These are phyloP conservation scores for Etheostoma spectabile DNA, from an alignment of 2,113 vertebrate genomes.

Conservation along the genomic window DNA sequence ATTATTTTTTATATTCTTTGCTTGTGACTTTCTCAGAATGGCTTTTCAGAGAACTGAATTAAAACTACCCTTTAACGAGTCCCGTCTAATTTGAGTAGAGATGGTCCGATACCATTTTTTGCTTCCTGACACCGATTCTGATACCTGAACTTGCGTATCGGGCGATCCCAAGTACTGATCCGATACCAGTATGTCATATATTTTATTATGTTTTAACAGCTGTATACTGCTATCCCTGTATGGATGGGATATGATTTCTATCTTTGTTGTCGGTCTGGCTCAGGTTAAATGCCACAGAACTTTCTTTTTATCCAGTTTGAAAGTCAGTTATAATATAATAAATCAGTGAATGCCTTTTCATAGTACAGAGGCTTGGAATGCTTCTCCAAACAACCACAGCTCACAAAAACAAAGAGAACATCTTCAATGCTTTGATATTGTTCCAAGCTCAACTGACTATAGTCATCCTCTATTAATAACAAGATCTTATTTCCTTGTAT, in stretches of 20 bases:
- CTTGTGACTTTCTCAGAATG: background rate
- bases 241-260: no score
- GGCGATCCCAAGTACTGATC: no score
- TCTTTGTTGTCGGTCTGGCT: no score
- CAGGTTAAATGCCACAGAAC: no score
- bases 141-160: no score
- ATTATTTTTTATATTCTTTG: no score
- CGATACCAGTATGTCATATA: no score
- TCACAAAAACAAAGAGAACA: conserved; percentile 13
- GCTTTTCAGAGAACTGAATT: background rate
- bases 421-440: background rate
- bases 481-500: background rate
- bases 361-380: conserved; percentile 10
- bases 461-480: background rate
- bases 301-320: no score
- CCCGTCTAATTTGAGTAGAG: background rate
- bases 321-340: background rate
- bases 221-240: no score
- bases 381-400: conserved; percentile 33
- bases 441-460: background rate
- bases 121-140: no score
- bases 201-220: no score
- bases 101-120: no score
- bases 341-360: conserved; percentile 23
- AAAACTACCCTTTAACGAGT: background rate